Conservation (phyloP, 2,797 vertebrate genomes). For the Onychomys arenicola region DNA sequence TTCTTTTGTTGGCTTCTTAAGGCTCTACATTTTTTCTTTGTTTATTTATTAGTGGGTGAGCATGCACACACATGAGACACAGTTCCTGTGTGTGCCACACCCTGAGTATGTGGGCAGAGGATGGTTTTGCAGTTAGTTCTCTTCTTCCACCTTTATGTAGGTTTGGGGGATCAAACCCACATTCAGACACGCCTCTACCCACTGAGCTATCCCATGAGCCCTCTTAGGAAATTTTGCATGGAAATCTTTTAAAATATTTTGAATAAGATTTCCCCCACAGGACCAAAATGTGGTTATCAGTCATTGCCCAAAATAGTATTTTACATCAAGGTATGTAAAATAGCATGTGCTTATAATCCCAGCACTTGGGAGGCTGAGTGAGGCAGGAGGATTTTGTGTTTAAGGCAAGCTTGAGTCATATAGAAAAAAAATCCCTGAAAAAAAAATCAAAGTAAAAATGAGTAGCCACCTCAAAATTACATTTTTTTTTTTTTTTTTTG, state of each 20-base stretch:
- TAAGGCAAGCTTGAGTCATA: neutral
- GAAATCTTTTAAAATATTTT: conserved; percentile 33
- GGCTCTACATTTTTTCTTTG: neutral
- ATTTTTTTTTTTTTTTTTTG: too few species aligned
- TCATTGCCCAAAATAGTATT: neutral
- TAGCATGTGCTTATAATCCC: neutral
- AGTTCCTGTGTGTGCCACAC: neutral
- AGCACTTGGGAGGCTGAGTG: neutral
- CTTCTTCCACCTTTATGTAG: neutral
- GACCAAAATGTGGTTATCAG: neutral
- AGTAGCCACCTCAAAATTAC: too few species aligned
- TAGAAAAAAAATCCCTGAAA: neutral
- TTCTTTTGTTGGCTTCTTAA: neutral
- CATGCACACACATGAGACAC: neutral
- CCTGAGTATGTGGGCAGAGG: neutral
- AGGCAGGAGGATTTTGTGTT: neutral
- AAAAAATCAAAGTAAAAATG: neutral
- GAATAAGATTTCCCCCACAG: neutral
- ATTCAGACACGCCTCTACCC: neutral
- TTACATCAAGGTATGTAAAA: neutral
- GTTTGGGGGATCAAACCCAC: neutral
- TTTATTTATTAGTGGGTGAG: neutral
- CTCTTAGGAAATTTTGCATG: conserved; percentile 30
- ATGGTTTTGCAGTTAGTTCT: neutral
- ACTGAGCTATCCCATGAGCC: neutral